phyloP scores from a whole-genome alignment of 2,797 vertebrate species.

The Sardinella longiceps region DNA sequence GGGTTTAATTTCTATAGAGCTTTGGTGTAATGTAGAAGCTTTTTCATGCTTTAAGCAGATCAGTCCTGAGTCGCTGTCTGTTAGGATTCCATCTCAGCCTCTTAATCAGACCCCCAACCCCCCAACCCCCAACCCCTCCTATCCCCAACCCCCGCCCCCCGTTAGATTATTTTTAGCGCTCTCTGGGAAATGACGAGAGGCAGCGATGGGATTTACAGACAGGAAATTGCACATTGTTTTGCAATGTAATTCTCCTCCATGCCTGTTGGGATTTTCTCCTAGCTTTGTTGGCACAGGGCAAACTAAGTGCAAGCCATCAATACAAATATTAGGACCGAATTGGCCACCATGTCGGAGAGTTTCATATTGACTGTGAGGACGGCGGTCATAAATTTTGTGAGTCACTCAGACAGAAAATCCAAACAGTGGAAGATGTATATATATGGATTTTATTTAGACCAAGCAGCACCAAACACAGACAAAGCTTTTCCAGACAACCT shows the following conservation, averaged over 20 bases:
- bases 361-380: neutral
- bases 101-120: conserved; percentile 33
- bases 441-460: no score
- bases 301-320: neutral
- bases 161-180: conserved; percentile 35
- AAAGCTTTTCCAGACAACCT: neutral
- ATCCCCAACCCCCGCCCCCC: neutral
- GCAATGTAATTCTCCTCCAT: conserved; percentile 23
- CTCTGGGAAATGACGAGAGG: conserved; percentile 32
- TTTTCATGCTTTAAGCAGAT: conserved; percentile 17
- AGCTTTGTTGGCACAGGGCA: neutral
- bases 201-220: conserved; percentile 37
- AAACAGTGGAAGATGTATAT: neutral
- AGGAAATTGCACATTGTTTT: conserved; percentile 46
- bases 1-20: neutral
- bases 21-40: neutral
- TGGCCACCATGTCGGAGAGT: neutral
- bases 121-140: conserved; percentile 12
- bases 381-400: neutral
- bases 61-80: conserved; percentile 10
- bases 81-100: neutral
- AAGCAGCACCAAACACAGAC: neutral
- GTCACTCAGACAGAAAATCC: neutral
- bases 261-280: neutral
- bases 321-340: neutral